Conservation (phyloP, 2,797 vertebrate species). For the Phaenicophaeus curvirostris region DNA sequence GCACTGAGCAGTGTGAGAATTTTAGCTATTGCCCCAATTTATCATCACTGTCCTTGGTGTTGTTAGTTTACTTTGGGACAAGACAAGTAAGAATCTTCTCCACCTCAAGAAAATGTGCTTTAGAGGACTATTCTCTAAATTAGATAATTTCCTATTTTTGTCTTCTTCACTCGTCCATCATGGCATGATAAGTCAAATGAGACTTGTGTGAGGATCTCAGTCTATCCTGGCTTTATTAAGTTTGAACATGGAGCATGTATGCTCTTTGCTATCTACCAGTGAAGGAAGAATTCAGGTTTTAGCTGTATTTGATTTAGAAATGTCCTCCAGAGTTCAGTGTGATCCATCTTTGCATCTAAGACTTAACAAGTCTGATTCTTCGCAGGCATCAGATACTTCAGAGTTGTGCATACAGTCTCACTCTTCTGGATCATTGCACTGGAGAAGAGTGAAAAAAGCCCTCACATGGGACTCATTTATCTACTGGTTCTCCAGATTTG, state of each 20-base stretch:
- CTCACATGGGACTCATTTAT: not conserved
- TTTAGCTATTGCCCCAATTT: not conserved
- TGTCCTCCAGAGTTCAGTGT: not conserved
- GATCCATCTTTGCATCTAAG: not conserved
- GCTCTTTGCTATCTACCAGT: not conserved
- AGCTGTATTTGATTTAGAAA: not conserved
- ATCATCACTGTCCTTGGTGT: not conserved
- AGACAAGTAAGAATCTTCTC: not conserved
- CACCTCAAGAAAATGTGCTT: not conserved
- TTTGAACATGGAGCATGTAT: not conserved
- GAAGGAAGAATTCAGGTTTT: not conserved
- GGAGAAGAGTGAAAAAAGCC: not conserved
- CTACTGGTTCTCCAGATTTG: not conserved
- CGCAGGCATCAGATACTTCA: not conserved
- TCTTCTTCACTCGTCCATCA: not conserved
- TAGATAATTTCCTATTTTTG: not conserved
- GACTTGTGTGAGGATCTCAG: not conserved
- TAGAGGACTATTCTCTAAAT: not conserved
- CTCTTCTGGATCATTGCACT: not conserved
- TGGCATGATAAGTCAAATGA: not conserved
- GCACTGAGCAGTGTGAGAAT: not conserved
- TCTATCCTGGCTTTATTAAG: not conserved
- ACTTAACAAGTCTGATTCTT: not conserved
- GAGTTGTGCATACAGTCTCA: not conserved
- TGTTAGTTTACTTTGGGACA: not conserved